Evolutionary conservation across 2,797 vertebrate species (phyloP), one percentile per base, ranked within the genome.

Genomic region (Mus spretus): DNA sequence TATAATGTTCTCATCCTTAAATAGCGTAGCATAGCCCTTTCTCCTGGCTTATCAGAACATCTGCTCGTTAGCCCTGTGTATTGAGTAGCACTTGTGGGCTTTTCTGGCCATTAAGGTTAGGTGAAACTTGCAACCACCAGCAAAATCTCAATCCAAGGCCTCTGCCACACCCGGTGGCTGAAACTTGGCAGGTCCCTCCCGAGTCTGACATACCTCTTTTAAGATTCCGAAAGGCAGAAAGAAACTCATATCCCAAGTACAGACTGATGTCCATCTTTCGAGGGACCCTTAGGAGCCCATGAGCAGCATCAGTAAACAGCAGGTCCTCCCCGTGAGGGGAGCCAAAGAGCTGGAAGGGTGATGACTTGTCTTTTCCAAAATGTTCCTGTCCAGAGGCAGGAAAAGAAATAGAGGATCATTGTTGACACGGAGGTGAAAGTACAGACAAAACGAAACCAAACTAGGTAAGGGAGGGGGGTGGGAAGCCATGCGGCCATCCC

Each of bases 251-350:
- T 85, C 99, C 99, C 81, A 99, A 97, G 95, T 99, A 99, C 77
- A 99, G 96, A 96, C 98, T 99, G 85, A 98, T 84, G 70, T 99
- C 99, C 55, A 98, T 98, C 95, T 95, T 93, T 0, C 96, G 0
- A 0, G 99, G 99, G 47, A 99, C 47, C 67, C 10, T 79, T 89
- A 99, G 88, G 91, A 99, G 97, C 5, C 11, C 89, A 6, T 4
- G 0, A 15, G 99, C 93, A 4, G 99, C 99, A 63, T 99, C 99
- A 90, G 99, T 99, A 97, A 99, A 99, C 96, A 99, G 98, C 96
- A 99, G 98, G 67, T 99, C 98, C 97, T 99, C 99, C 75, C 97
- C 96, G 3, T 89, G 77, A 6, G 96, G 93, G 67, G 99, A 99
- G 47, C 98, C 98, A 97, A 99, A 99, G 91, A 99, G 98, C 0